phyloP scores from a whole-genome alignment of 2,888 invertebrate genomes.

The Lepidochitona cinerea region DNA sequence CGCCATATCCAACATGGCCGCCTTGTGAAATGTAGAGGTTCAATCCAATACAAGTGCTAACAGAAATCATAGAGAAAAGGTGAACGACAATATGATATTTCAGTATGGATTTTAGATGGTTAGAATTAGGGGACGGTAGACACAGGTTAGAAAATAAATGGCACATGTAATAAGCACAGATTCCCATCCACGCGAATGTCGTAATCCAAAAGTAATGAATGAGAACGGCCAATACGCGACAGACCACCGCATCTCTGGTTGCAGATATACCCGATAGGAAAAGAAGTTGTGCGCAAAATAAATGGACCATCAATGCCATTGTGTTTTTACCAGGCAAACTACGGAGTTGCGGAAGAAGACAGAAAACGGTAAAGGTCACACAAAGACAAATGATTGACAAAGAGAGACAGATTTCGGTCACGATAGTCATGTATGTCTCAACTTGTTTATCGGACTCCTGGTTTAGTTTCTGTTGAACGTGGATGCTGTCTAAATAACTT shows the following conservation, averaged over 20 bases:
- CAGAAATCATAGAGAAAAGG: background rate
- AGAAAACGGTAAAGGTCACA: background rate
- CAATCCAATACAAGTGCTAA: background rate
- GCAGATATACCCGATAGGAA: background rate
- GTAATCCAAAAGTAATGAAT: background rate
- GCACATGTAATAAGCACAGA: background rate
- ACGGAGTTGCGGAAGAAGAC: background rate
- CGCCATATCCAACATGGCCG: slow-evolving; percentile 13
- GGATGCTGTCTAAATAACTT: no score
- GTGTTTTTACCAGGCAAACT: background rate
- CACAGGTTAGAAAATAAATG: background rate
- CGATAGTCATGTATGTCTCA: background rate
- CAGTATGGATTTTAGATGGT: background rate
- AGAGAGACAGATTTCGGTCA: background rate
- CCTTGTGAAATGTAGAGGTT: background rate
- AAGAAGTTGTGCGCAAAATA: background rate
- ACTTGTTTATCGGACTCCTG: no score
- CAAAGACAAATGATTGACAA: background rate
- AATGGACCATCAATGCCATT: background rate
- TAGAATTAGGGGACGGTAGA: no score
- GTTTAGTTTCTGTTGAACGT: no score
- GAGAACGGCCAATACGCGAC: background rate
- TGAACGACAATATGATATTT: background rate
- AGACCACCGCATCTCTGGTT: background rate
- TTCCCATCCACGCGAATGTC: background rate